Evolutionary conservation across 2,888 invertebrate species (phyloP), one percentile per base, ranked within the genome.

Genomic region (Eristalis pertinax): DNA sequence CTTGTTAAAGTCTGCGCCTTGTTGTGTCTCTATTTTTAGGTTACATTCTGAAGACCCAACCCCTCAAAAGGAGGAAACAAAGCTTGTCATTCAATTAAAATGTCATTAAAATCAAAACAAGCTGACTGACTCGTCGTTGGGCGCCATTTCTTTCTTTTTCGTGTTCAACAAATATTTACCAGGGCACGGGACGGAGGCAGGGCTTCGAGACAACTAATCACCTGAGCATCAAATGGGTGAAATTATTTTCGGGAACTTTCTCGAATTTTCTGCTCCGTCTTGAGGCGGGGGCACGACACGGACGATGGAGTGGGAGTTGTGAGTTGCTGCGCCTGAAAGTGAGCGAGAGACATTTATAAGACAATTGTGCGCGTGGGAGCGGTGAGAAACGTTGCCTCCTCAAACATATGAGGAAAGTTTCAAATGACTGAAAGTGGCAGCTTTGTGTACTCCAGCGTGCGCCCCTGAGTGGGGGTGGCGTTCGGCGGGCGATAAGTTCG

Each of bases 191-290:
- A 32, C 32, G 32, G 38, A 2, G 38, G 32, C 13, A 2, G 38
- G 38, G 19, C 4, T 10, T 8, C 32, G 2, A 10, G 65, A 38
- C 32, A 64, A 35, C 65, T 38, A 74, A 74, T 64, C 64, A 74
- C 74, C 74, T 65, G 74, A 74, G 65, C 19, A 74, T 65, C 56
- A 74, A 65, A 58, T 74, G 64, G 65, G 26, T 38, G 56, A 74
- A 74, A 65, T 64, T 35, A 64, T 74, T 64, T 64, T 22, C n/a
- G n/a, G 35, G 29, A 73, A 43, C 43, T 63, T 63, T 32, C 29
- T 63, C n/a, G n/a, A 32, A 32, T 32, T n/a, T 24, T 29, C 35
- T 35, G 3, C 58, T 24, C 5, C 58, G 1, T 24, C 29, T 26
- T 5, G 32, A 32, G 5, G 32, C 0, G 32, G 32, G 7, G 32